phyloP scores from a whole-genome alignment of 2,888 invertebrate genomes.

The Mylabris sibirica region DNA sequence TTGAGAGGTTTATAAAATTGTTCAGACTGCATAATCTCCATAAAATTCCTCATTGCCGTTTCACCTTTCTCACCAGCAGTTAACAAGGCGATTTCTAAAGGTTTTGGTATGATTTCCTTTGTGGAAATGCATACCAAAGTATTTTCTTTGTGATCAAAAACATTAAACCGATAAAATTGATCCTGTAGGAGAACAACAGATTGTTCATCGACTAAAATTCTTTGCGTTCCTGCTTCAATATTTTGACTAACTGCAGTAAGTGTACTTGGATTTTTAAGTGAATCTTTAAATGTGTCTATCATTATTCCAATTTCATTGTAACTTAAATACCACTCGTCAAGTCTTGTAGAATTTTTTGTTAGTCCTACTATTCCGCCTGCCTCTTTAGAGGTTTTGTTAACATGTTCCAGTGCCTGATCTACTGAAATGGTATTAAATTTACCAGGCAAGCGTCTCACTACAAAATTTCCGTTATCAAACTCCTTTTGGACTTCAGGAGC shows the following conservation, averaged over 20 bases:
- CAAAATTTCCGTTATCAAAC: conserved; percentile 30
- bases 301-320: conserved; percentile 29
- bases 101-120: conserved; percentile 23
- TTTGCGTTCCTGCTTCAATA: conserved; percentile 20
- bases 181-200: conserved; percentile 19
- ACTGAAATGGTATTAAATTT: conserved; percentile 33
- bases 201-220: conserved; percentile 22
- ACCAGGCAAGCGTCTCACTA: too few relatives aligned
- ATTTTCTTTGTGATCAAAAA: conserved; percentile 19
- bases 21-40: too few relatives aligned
- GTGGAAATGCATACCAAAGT: conserved; percentile 20
- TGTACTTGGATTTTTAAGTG: too few relatives aligned
- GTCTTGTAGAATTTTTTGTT: conserved; percentile 33
- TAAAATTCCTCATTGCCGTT: too few relatives aligned
- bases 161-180: conserved; percentile 26
- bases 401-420: conserved; percentile 36
- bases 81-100: background rate
- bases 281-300: conserved; percentile 19
- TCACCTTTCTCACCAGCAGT: conserved; percentile 1
- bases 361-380: conserved; percentile 24
- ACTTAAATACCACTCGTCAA: conserved; percentile 35
- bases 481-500: conserved; percentile 28
- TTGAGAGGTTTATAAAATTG: too few relatives aligned
- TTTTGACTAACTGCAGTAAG: conserved; percentile 28
- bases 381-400: too few relatives aligned